Base-by-base conservation (phyloP, 2,888 invertebrate species). In the Eupithecia pulchellata region DNA sequence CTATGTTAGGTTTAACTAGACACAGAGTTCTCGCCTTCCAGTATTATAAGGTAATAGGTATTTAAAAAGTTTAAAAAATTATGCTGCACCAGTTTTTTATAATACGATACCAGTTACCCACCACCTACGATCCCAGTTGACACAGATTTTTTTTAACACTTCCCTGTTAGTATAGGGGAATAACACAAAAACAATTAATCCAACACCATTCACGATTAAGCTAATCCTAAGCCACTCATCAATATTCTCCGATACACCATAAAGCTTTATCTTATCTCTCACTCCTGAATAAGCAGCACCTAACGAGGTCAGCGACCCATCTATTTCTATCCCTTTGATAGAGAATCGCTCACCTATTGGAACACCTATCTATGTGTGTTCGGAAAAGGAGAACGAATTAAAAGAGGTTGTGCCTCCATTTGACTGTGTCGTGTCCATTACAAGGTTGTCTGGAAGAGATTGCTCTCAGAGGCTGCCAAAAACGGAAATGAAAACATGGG, bases 241-340 rank as follows among this genome's bases (percentile, higher is more conserved):
- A 30, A n/a, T n/a, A 60, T 60, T 32, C 58, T 32, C 32, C 58
- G 58, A 32, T 60, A 32, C 32, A 58, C 11, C 29, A 9, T 61
- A n/a, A 55, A 66, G 42, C 63, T 57, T 57, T 57, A 29, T 27
- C 64, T 70, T 74, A 77, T 73, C 74, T 75, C 66, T 73, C 64
- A 69, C 66, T 64, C 74, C 69, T 75, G 73, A 76, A 72, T 77
- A 75, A 76, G 64, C 75, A 67, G 71, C 66, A 55, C 69, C 74
- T 75, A 77, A 76, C 70, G 76, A 75, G 86, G 82, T 84, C 83
- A 78, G 78, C 73, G 86, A 85, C 79, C 87, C 73, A 66, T 82
- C 88, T 90, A 89, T 89, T 88, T 87, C 77, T 65, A 84, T 83
- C 71, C 73, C 81, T 84, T 84, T 86, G 86, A 87, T 83, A 84